Conservation (phyloP, 2,797 vertebrate species). For the Hoplostethus mediterraneus region DNA sequence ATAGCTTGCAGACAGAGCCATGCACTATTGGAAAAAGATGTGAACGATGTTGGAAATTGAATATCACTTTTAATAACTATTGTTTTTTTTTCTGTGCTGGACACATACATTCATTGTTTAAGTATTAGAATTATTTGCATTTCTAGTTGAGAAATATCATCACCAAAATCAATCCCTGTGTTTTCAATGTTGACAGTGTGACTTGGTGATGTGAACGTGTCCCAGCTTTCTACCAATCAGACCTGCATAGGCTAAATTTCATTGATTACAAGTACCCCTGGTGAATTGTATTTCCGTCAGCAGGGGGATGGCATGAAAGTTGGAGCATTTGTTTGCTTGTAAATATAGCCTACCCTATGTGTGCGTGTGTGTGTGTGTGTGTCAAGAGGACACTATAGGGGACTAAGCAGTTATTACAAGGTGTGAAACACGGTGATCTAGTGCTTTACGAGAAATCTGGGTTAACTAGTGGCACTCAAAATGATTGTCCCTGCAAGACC, state of each 20-base stretch:
- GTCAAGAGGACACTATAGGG: background rate
- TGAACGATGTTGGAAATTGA: constrained; percentile 30
- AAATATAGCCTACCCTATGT: no score
- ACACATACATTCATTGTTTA: constrained; percentile 69
- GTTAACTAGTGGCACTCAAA: no score
- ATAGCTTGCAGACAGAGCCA: constrained; percentile 20
- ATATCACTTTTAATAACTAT: constrained; percentile 16
- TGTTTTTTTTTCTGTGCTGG: constrained; percentile 68
- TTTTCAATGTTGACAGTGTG: constrained; percentile 6
- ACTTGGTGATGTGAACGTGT: background rate
- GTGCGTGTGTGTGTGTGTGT: no score
- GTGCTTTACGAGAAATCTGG: background rate
- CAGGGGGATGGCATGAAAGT: no score
- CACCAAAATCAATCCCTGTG: constrained; percentile 2
- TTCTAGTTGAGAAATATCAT: constrained; percentile 17
- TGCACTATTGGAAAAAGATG: constrained; percentile 29
- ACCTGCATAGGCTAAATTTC: no score
- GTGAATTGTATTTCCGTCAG: no score
- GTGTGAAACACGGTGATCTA: background rate
- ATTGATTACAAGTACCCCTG: no score
- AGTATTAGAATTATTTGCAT: constrained; percentile 1
- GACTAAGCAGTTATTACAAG: constrained; percentile 5
- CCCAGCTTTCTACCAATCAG: no score
- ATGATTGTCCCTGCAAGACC: no score
- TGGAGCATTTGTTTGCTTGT: no score